A percentile compares a stretch with the other conserved stretches of the same genome.
phyloP scores from a whole-genome alignment of 2,888 invertebrate genomes.

The Allophyes oxyacanthae region DNA sequence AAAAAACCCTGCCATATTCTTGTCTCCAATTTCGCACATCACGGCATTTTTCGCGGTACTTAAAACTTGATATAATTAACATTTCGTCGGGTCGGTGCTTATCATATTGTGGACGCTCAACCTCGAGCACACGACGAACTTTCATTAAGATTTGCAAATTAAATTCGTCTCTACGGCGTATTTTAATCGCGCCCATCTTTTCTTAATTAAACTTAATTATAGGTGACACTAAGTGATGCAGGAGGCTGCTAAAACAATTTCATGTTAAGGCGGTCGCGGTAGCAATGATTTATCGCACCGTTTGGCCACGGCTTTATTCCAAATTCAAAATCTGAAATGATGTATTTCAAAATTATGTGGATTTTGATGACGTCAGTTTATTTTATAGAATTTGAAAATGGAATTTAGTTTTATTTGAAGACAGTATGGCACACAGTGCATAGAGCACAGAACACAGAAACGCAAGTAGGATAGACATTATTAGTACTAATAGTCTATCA shows the following conservation, averaged over 20 bases:
- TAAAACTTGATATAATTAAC: conserved; percentile 71
- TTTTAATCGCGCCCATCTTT: conserved; percentile 74
- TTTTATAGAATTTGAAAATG: background rate
- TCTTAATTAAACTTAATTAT: conserved; percentile 78
- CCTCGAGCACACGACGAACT: conserved; percentile 63
- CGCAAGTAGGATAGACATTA: no score
- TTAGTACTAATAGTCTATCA: no score
- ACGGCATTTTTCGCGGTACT: conserved; percentile 54
- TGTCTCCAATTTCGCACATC: conserved; percentile 19
- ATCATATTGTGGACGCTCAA: conserved; percentile 64
- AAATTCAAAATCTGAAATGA: conserved; percentile 10
- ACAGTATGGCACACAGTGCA: no score
- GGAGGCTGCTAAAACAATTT: conserved; percentile 51
- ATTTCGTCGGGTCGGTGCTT: conserved; percentile 65
- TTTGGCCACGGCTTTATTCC: conserved; percentile 17
- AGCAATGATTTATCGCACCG: conserved; percentile 43
- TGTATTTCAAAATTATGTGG: background rate
- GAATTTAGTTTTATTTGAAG: background rate
- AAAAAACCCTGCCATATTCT: background rate
- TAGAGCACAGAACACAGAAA: no score
- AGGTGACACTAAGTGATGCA: conserved; percentile 65
- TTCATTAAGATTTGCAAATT: conserved; percentile 81
- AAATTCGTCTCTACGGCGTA: conserved; percentile 73
- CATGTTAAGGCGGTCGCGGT: conserved; percentile 25
- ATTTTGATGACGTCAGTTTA: background rate